Conservation (phyloP, 37 sponge, comb jelly and placozoan species). For the Chondrilla cf. caribensis region DNA sequence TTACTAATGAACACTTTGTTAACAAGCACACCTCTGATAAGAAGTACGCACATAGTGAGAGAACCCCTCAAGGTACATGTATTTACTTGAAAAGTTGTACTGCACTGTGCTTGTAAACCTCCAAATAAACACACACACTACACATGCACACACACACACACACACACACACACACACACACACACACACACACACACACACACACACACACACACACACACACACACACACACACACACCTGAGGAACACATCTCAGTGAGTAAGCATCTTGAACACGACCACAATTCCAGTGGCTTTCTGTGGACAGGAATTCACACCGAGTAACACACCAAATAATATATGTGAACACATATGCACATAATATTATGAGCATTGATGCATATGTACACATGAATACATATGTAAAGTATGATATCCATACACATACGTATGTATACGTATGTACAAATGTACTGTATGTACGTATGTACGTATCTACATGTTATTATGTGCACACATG, state of each 20-base stretch:
- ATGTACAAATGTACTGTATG: background rate
- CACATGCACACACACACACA: too few species aligned
- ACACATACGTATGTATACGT: background rate
- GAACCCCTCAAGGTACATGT: too few species aligned
- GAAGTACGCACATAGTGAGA: too few species aligned
- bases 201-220: slow-evolving; percentile 3
- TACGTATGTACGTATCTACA: background rate
- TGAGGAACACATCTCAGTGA: slow-evolving; percentile 83
- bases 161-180: too few species aligned
- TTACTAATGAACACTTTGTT: too few species aligned
- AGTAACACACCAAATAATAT: background rate
- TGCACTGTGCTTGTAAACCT: too few species aligned
- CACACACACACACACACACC: slow-evolving; percentile 22
- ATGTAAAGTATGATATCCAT: background rate
- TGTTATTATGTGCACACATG: slow-evolving; percentile 19
- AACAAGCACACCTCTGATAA: too few species aligned
- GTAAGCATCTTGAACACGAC: slow-evolving; percentile 90
- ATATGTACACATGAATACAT: background rate
- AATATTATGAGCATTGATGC: background rate
- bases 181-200: too few species aligned
- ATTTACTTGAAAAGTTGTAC: too few species aligned
- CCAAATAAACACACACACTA: too few species aligned
- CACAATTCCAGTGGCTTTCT: slow-evolving; percentile 73
- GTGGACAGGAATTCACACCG: background rate
- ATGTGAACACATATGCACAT: too few species aligned